phyloP scores from a whole-genome alignment of 2,113 vertebrate species.

The Strix uralensis region DNA sequence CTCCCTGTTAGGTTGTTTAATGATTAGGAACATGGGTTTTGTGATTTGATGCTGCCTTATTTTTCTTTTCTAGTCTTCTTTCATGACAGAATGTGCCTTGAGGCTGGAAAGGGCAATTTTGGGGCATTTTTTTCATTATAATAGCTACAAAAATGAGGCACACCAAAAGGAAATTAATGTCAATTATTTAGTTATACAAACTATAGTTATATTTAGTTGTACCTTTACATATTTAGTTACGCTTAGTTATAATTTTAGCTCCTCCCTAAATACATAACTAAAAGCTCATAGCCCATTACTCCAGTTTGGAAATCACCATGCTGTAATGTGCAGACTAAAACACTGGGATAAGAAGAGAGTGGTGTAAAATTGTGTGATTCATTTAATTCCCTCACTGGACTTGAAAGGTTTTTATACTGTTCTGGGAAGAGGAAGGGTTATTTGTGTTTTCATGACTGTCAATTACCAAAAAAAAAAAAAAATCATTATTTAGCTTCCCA shows the following conservation, averaged over 20 bases:
- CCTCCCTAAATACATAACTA: background rate
- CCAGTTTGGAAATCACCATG: background rate
- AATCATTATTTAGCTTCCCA: background rate
- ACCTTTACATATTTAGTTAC: background rate
- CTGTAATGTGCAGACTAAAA: background rate
- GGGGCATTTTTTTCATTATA: background rate
- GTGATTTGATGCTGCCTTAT: background rate
- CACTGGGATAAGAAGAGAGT: background rate
- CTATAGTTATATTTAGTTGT: background rate
- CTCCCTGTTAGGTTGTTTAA: background rate
- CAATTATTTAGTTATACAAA: background rate
- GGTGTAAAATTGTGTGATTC: background rate
- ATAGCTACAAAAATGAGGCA: background rate
- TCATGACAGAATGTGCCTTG: background rate
- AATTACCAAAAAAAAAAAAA: background rate
- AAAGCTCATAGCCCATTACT: background rate
- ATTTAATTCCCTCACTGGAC: background rate
- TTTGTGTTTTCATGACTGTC: background rate
- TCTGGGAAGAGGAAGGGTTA: background rate
- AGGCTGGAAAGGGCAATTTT: background rate
- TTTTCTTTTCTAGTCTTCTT: background rate
- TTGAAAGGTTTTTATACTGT: background rate
- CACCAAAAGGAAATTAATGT: background rate
- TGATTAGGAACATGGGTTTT: accelerated
- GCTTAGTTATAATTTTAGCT: background rate